Conservation (phyloP, 2,113 vertebrate genomes). For the Dasyornis broadbenti region DNA sequence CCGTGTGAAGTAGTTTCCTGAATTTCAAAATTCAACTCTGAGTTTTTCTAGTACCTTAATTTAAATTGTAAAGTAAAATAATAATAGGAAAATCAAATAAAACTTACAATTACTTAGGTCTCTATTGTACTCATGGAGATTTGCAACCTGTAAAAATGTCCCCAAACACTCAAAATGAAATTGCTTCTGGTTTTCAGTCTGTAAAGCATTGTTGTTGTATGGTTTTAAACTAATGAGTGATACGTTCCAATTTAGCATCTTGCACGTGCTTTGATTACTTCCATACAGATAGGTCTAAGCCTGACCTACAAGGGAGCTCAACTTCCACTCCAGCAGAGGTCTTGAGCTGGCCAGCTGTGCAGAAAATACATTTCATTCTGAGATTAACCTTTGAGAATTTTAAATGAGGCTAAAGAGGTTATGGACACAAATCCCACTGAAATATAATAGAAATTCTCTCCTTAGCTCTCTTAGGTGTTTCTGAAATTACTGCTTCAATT, state of each 20-base stretch:
- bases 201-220: neutral
- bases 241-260: neutral
- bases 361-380: neutral
- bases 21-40: slow-evolving; percentile 50
- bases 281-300: neutral
- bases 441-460: neutral
- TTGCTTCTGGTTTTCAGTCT: neutral
- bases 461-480: neutral
- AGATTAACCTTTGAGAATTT: neutral
- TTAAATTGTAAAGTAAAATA: neutral
- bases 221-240: neutral
- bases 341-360: neutral
- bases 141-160: neutral
- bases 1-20: neutral
- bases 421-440: neutral
- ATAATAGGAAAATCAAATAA: neutral
- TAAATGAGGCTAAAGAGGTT: slow-evolving; percentile 1
- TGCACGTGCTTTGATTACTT: neutral
- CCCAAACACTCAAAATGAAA: neutral
- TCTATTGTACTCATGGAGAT: neutral
- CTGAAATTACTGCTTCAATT: slow-evolving; percentile 10
- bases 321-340: neutral
- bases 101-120: neutral
- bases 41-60: neutral
- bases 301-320: neutral